Evolutionary conservation across 2,797 vertebrate genomes (phyloP).

Genomic region (Thalassophryne amazonica): DNA sequence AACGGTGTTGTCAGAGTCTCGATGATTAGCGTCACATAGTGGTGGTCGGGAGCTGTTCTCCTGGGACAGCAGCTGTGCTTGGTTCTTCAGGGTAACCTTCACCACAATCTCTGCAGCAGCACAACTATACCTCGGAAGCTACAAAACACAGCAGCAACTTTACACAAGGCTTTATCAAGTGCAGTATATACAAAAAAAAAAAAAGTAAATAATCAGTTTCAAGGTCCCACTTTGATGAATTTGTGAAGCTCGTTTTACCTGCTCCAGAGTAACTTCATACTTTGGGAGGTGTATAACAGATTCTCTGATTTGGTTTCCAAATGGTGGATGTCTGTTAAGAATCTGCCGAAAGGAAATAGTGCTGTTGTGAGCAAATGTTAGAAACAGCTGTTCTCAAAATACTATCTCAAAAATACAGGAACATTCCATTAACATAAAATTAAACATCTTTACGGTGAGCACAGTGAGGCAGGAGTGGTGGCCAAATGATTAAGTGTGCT

Average conservation of each 20-base stretch:
- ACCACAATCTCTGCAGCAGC: conserved; percentile 85
- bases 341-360: conserved; percentile 79
- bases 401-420: too few species aligned
- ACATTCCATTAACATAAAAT: too few species aligned
- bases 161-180: background rate
- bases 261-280: conserved; percentile 87
- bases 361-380: background rate
- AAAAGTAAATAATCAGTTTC: too few species aligned
- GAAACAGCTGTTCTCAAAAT: too few species aligned
- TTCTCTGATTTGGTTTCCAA: conserved; percentile 97
- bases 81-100: conserved; percentile 87
- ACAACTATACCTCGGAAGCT: conserved; percentile 86
- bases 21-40: conserved; percentile 86
- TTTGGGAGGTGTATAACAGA: conserved; percentile 88
- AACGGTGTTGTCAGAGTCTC: conserved; percentile 89
- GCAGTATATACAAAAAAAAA: too few species aligned
- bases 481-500: too few species aligned
- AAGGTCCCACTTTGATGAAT: too few species aligned
- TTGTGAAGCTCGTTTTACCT: conserved; percentile 75
- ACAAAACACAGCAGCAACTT: conserved; percentile 32
- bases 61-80: conserved; percentile 82
- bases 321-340: conserved; percentile 95
- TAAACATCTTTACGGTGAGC: too few species aligned
- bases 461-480: too few species aligned
- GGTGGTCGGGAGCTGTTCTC: conserved; percentile 86